Conservation (phyloP, 2,797 vertebrate genomes). For the Cottoperca gobio region DNA sequence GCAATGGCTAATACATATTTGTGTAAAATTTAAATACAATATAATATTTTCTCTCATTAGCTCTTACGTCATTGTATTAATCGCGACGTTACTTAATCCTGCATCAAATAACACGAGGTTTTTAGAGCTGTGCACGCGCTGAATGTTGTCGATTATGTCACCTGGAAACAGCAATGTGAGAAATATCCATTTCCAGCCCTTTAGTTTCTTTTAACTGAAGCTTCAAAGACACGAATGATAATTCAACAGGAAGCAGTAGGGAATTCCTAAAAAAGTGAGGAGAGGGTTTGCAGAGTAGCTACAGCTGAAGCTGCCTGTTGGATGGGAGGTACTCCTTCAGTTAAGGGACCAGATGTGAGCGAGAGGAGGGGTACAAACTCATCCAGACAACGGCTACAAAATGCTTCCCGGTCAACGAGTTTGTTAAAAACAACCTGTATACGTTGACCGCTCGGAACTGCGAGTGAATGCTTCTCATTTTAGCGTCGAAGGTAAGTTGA, state of each 20-base stretch:
- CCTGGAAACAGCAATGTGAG: not conserved
- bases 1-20: not conserved
- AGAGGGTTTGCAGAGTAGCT: conserved; percentile 31
- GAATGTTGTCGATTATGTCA: not conserved
- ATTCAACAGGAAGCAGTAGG: conserved; percentile 14
- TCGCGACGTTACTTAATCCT: not conserved
- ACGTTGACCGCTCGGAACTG: conserved; percentile 36
- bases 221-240: conserved; percentile 1
- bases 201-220: not conserved
- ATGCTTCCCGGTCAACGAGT: conserved; percentile 55
- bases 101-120: not conserved
- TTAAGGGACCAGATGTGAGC: conserved; percentile 64
- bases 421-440: conserved; percentile 26
- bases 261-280: conserved; percentile 20
- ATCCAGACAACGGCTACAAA: conserved; percentile 42
- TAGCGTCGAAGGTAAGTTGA: conserved; percentile 55
- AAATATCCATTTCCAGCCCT: not conserved
- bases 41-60: not conserved
- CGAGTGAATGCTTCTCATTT: not conserved
- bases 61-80: not conserved
- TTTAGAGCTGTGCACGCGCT: not conserved
- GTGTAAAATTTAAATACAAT: no score
- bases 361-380: conserved; percentile 64
- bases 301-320: conserved; percentile 44
- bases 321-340: conserved; percentile 67